A percentile compares a stretch with the other conserved stretches of the same genome.
These are phyloP conservation scores for Apeira syringaria DNA, from an alignment of 2,888 invertebrate species.

Conservation along the genomic window DNA sequence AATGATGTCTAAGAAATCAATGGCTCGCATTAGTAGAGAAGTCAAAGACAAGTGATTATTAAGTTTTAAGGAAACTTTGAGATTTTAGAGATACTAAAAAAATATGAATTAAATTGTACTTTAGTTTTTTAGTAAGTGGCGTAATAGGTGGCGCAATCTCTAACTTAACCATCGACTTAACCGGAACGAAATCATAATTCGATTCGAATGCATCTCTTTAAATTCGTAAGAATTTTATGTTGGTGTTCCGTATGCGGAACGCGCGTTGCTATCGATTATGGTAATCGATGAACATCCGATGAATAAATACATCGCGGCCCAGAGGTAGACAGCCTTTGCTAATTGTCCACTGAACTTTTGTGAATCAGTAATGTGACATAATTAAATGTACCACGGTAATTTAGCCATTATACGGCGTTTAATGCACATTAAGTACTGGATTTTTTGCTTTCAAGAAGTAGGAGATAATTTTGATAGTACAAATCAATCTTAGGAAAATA, in stretches of 20 bases:
- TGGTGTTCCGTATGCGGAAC: conserved; percentile 73
- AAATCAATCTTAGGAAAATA: no score
- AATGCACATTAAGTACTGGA: no score
- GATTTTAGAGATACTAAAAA: no score
- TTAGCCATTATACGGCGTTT: conserved; percentile 41
- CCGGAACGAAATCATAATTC: conserved; percentile 35
- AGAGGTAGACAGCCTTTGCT: conserved; percentile 83
- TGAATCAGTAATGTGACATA: conserved; percentile 74
- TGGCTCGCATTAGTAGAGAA: no score
- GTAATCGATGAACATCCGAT: conserved; percentile 81
- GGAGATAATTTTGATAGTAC: no score
- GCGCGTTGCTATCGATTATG: conserved; percentile 79
- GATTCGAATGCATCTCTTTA: conserved; percentile 53
- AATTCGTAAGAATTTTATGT: conserved; percentile 54
- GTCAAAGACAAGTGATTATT: no score
- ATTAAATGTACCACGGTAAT: conserved; percentile 59
- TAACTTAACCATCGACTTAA: conserved; percentile 1
- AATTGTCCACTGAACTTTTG: conserved; percentile 79
- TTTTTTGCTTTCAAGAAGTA: no score
- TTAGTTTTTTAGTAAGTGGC: no score
- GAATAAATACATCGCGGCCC: conserved; percentile 76
- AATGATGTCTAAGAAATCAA: no score
- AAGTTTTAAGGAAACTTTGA: no score
- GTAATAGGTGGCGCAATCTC: conserved; percentile 1
- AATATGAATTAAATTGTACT: no score